These are phyloP conservation scores for Lepus townsendii DNA, from an alignment of 2,797 vertebrate genomes.

Conservation along the genomic window DNA sequence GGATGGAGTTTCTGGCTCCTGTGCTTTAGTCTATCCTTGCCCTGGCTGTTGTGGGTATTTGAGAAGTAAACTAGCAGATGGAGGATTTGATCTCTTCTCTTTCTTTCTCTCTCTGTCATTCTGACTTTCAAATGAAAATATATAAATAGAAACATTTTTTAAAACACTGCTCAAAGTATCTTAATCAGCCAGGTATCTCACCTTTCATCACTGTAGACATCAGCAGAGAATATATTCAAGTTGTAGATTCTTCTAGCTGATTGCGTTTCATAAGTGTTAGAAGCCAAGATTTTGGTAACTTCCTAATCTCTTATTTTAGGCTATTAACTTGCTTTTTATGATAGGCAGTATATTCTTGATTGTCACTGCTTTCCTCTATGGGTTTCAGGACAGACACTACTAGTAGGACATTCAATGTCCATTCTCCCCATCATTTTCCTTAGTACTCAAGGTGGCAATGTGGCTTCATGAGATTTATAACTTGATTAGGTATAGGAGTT, in stretches of 20 bases:
- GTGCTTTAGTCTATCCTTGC: too few species aligned
- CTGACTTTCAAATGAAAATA: too few species aligned
- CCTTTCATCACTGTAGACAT: background rate
- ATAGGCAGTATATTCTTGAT: background rate
- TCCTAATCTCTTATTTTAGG: slow-evolving; percentile 14
- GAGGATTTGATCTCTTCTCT: too few species aligned
- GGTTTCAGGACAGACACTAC: background rate
- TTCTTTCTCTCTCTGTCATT: too few species aligned
- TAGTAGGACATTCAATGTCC: background rate
- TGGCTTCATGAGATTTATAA: background rate
- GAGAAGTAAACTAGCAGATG: too few species aligned
- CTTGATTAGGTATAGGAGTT: background rate
- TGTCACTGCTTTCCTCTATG: background rate
- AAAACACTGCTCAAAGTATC: background rate
- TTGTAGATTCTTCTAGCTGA: background rate
- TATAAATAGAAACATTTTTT: too few species aligned
- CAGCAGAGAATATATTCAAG: background rate
- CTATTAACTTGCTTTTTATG: background rate
- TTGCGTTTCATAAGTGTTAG: background rate
- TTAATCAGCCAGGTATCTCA: background rate
- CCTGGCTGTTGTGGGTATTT: too few species aligned
- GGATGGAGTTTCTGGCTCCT: too few species aligned
- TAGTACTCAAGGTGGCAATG: background rate
- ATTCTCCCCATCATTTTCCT: background rate
- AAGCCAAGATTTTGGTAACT: background rate